Base-by-base conservation (phyloP, 2,797 vertebrate species). In the Oceanodroma leucorhoa region DNA sequence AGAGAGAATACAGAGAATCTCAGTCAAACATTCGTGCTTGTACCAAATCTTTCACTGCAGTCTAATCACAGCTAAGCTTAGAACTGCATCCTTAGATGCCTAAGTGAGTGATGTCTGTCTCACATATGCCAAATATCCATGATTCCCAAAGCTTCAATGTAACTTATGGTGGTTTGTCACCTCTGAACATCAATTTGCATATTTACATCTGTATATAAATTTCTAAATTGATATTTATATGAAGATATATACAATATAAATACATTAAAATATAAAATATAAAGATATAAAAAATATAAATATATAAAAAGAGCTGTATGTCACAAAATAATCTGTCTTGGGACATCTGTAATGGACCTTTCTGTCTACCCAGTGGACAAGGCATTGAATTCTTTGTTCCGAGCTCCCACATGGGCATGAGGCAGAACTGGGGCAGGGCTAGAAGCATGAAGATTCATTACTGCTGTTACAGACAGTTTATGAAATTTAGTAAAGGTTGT, bases 401-500 rank as follows among this genome's bases (percentile, higher is more conserved):
- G 0, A 75, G 48, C 21, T 70, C 23, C n/a, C 24, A 9, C 22
- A 6, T 0, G 0, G n/a, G 22, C 16, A 24, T 0, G 0, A 62
- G 78, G 70, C 57, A 73, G 43, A 41, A 32, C 43, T 19, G 24
- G 13, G 46, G 8, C 43, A 61, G n/a, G 53, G 38, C 50, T n/a
- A n/a, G 58, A 62, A 75, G 9, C 7, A 3, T n/a, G 26, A 67
- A 40, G 40, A 48, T 82, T 62, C 12, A 13, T 70, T 70, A 32
- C 15, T 73, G 30, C 32, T 75, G 43, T 45, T 61, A 34, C 38
- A 51, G 53, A 51, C 3, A 24, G 32, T 57, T 65, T 32, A 12
- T 75, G 10, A 66, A 24, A 66, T 67, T 78, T 22, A 19, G 8
- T 55, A 66, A 94, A 76, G 9, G 6, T 32, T 80, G 17, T 46